Evolutionary conservation across 92 coral and sea anemone species (phyloP), one percentile per base, ranked within the genome.

Genomic region (Bergia puertoricense): DNA sequence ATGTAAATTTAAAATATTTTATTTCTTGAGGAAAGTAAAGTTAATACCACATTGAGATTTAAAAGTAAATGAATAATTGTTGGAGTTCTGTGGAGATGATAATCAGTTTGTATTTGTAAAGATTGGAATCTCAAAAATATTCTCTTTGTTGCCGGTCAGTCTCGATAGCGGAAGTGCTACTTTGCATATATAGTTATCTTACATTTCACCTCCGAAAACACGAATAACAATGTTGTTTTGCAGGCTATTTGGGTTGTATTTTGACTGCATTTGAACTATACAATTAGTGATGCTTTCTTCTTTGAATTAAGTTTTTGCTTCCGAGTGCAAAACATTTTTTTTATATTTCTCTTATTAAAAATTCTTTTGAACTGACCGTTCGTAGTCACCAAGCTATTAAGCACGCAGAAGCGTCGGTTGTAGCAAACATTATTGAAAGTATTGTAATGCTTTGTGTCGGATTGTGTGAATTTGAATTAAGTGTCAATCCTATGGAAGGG

Each of bases 201-300:
- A 36, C 11, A 65, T 69, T 43, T 68, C 56, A 30, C 23, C 87
- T 74, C 78, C 87, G 69, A 84, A 22, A 66, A 82, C 30, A 82
- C 67, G 76, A 82, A 84, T 71, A 84, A 84, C 87, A 84, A 84
- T 71, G 57, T 43, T 3, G 50, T 48, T 84, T 84, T 46, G 44
- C 87, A 84, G 77, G 41, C 59, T 42, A 13, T 43, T 68, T 71
- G 36, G 77, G 66, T 73, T 48, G 44, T 11, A 54, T 83, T n/a
- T 84, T 23, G 57, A 69, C 36, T 48, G 79, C 57, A 69, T 48
- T 84, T 23, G 36, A 73, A 68, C 57, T 71, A 23, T 84, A 1
- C 36, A 36, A 84, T 84, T 84, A 45, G 30, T 43, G 38, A 8
- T 36, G 59, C 77, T 44, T 84, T 84, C 37, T 14, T 71, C 23